Base-by-base conservation (phyloP, 2,888 invertebrate species). In the Crossocerus cetratus region DNA sequence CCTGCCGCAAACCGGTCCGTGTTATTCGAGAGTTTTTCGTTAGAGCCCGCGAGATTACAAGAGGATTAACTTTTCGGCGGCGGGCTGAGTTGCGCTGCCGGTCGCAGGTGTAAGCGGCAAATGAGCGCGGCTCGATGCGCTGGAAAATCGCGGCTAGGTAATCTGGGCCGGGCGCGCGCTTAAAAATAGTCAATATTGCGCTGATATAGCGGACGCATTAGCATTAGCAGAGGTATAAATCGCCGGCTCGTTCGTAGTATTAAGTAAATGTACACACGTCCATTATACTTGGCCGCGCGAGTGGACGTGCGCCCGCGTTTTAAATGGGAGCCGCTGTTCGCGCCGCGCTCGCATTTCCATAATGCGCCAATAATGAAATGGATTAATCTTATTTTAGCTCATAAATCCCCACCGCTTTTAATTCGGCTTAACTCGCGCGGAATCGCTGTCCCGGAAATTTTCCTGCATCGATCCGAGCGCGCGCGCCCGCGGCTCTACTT, bases 201-300 rank as follows among this genome's bases (percentile, higher is more conserved):
- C 16, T 49, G n/a, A 16, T 49, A 16, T 16, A 49, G 14, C 3
- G n/a, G 49, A 3, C n/a, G n/a, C 49, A 49, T 49, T 49, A 49
- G 49, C 49, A 14, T 32, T 32, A 14, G 49, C 16, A 13, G 16
- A 49, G 49, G 49, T n/a, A 49, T 49, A 49, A 49, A 49, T 49
- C 49, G n/a, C 5, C 16, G n/a, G 49, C 49, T 49, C 8, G 49
- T 49, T 49, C 16, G 16, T 49, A 16, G 14, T 49, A 49, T 49
- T 49, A 49, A 49, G 49, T 49, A 49, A 49, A 49, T 49, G 49
- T 49, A 49, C 49, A 49, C 49, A 49, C 16, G 49, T 49, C 49
- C 49, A 49, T 49, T 49, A 14, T 49, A 49, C 49, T 49, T 49
- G 49, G 49, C 8, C 16, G 49, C 49, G 16, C 3, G 5, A 11